Base-by-base conservation (phyloP, 2,888 invertebrate species). In the Lycocerus yunnanus region DNA sequence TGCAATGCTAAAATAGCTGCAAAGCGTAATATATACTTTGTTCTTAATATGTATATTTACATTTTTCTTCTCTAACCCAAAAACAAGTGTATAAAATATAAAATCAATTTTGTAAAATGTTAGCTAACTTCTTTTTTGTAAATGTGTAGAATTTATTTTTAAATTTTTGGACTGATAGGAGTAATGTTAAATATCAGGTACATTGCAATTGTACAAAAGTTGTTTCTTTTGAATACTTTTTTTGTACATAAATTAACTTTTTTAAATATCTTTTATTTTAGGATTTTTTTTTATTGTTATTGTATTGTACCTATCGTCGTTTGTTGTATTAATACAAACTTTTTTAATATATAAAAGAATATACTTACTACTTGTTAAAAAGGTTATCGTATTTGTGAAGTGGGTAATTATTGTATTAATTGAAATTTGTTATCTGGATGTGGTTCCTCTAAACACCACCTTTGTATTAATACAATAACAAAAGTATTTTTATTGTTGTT, bases 121-220 rank as follows among this genome's bases (percentile, higher is more conserved):
- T 74, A 79, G 73, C 71, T 71, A 66, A 65, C 21, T 66, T 59
- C 73, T 76, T 60, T 80, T 81, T 82, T 82, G 82, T 82, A 80
- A 81, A 80, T 76, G 76, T 76, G 73, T 76, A 73, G 73, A 71
- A 71, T 77, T 77, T 80, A 81, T 79, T 81, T 80, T 79, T 79
- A 78, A 78, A 78, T 81, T 82, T 84, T 82, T 82, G 82, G 82
- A 83, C 82, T 83, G 82, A 82, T 82, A 82, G 79, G 80, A 78
- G 80, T 77, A 75, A 78, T 76, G 78, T 77, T 76, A 80, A 72
- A 83, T 82, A 81, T 82, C 81, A 83, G 78, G 79, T 82, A 83
- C 83, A 82, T 78, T 82, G 83, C 80, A 82, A 83, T 82, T 83
- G 83, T 83, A 83, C 82, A 82, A 83, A 81, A 78, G 81, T 76